Percentiles rank a stretch among this genome's conserved stretches.
Conservation (phyloP, 2,797 vertebrate genomes). For the Acipenser transmontanus region DNA sequence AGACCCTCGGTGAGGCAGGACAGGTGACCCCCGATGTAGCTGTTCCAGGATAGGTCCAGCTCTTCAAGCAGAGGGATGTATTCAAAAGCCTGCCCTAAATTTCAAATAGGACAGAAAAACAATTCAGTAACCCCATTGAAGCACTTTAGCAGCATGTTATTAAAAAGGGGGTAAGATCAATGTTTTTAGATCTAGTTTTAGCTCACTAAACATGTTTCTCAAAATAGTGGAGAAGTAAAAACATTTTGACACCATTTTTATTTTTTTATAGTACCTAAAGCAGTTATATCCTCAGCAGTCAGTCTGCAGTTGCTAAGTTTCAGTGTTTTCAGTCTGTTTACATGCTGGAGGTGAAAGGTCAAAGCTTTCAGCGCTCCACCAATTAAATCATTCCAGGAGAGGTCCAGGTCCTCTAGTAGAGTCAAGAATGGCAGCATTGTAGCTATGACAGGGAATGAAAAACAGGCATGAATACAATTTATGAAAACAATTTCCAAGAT, state of each 20-base stretch:
- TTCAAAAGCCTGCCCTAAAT: conserved; percentile 62
- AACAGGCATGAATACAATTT: not conserved
- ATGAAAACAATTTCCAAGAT: not conserved
- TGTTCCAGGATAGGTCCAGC: conserved; percentile 84
- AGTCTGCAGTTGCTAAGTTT: conserved; percentile 72
- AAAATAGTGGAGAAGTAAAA: too few relatives aligned
- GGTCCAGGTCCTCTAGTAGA: conserved; percentile 69
- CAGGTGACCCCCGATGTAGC: conserved; percentile 61
- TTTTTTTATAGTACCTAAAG: conserved; percentile 54
- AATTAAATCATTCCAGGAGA: conserved; percentile 81
- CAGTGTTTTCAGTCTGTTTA: conserved; percentile 59
- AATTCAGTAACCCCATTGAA: too few relatives aligned
- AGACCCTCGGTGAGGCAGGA: conserved; percentile 58
- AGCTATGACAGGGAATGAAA: conserved; percentile 35
- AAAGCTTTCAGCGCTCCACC: conserved; percentile 64
- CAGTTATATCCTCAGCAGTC: conserved; percentile 56
- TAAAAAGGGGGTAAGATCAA: too few relatives aligned
- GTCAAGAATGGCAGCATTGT: conserved; percentile 62
- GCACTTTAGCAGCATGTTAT: too few relatives aligned
- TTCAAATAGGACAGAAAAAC: not conserved
- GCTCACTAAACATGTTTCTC: not conserved
- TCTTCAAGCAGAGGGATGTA: conserved; percentile 60
- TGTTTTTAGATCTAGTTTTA: too few relatives aligned
- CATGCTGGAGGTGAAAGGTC: conserved; percentile 59
- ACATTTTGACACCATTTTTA: too few relatives aligned